Conservation (phyloP, 1,140 invertebrate species). For the Penaeus vannamei region DNA sequence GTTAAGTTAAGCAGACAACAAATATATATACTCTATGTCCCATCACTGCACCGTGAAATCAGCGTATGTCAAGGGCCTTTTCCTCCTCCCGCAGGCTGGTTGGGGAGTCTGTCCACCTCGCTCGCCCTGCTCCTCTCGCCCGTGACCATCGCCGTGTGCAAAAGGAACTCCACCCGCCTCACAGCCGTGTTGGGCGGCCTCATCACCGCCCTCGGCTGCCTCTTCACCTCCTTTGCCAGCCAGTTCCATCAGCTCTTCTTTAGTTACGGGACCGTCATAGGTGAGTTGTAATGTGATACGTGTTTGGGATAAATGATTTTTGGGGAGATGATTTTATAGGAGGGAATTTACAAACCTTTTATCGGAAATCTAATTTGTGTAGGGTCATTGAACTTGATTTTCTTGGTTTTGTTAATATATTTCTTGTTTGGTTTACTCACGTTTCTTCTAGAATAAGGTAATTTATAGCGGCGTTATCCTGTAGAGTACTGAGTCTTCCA, state of each 20-base stretch:
- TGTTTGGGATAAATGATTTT: not conserved
- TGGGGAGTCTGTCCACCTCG: constrained; percentile 86
- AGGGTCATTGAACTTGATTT: no score
- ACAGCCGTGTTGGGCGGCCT: constrained; percentile 90
- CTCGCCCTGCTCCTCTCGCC: constrained; percentile 86
- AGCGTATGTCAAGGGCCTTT: constrained; percentile 31
- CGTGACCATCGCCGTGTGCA: constrained; percentile 87
- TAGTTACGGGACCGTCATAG: constrained; percentile 81
- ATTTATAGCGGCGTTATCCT: no score
- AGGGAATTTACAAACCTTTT: no score
- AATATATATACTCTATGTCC: not conserved
- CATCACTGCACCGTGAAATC: not conserved
- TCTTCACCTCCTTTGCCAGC: constrained; percentile 88
- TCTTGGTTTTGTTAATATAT: no score
- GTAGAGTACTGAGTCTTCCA: no score
- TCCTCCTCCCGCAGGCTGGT: constrained; percentile 80
- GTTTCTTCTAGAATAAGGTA: no score
- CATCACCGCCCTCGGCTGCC: constrained; percentile 86
- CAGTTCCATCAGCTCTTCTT: constrained; percentile 92
- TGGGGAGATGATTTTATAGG: not conserved
- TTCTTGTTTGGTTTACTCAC: no score
- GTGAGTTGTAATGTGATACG: constrained; percentile 72
- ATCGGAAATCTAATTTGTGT: no score
- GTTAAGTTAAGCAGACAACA: no score
- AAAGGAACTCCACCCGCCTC: constrained; percentile 88